Percentiles rank a stretch among this genome's conserved stretches.
Evolutionary conservation across 2,888 invertebrate genomes (phyloP).

Genomic region (Melinaea marsaeus): DNA sequence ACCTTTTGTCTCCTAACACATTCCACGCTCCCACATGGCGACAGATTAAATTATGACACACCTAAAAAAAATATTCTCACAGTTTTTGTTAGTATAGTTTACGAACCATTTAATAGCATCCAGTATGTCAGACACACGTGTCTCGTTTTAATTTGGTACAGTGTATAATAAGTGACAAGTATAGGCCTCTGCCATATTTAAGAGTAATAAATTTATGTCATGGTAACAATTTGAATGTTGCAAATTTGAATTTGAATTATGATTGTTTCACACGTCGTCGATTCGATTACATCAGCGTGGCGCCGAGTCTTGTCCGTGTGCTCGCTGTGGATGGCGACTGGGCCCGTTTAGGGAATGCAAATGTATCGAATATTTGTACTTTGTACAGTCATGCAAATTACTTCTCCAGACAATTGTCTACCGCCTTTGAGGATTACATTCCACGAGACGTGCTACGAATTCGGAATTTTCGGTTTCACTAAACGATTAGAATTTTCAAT

Average conservation of each 20-base stretch:
- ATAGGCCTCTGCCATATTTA: conserved; percentile 36
- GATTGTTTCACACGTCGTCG: conserved; percentile 46
- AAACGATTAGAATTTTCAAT: conserved; percentile 44
- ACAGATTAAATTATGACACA: conserved; percentile 32
- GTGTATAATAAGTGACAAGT: conserved; percentile 43
- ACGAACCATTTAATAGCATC: conserved; percentile 34
- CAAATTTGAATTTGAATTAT: conserved; percentile 66
- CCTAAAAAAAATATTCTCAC: conserved; percentile 43
- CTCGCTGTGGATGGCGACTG: conserved; percentile 45
- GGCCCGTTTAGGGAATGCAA: conserved; percentile 67
- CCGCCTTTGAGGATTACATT: conserved; percentile 65
- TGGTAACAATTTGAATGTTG: conserved; percentile 51
- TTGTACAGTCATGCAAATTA: conserved; percentile 64
- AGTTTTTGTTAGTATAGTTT: conserved; percentile 42
- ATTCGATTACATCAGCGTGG: conserved; percentile 66
- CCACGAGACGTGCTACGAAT: conserved; percentile 60
- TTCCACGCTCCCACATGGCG: conserved; percentile 26
- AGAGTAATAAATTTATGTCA: conserved; percentile 55
- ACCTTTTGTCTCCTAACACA: conserved; percentile 38
- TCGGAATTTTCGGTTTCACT: conserved; percentile 58
- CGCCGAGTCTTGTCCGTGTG: conserved; percentile 49
- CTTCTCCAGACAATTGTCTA: conserved; percentile 68
- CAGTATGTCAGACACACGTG: conserved; percentile 59
- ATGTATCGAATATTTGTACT: conserved; percentile 62
- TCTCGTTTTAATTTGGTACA: conserved; percentile 46